Evolutionary conservation across 2,888 invertebrate species (phyloP), one percentile per base, ranked within the genome.

Genomic region (Microctonus hyperodae): DNA sequence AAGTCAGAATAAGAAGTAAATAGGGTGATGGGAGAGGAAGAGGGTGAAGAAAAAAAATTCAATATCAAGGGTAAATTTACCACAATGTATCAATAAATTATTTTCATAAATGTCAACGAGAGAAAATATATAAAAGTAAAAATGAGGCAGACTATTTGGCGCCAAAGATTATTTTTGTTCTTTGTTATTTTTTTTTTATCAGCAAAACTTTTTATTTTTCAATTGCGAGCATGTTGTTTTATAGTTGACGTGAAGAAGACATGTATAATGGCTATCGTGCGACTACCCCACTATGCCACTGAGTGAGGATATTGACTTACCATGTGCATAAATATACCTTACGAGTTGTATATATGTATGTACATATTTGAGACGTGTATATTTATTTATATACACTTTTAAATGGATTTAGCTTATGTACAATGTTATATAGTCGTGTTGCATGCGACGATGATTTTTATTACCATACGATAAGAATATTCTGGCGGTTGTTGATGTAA

Each of bases 91-190:
- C 37, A 23, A 44, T 13, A 28, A 25, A 25, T 59, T 40, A 59
- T n/a, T 59, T 59, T 33, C 4, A 11, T 31, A 58, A 40, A 37
- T 40, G 25, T 13, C 5, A 23, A n/a, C 50, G 31, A 2, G 16
- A 60, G n/a, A n/a, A n/a, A n/a, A n/a, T n/a, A 25, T 40, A 16
- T n/a, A 33, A 22, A 20, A 16, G 33, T 51, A 31, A 62, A 62
- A 62, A 50, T 20, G 25, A 28, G 40, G 53, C 28, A 62, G 53
- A 62, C 53, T 33, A 28, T 62, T 53, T 37, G 53, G 62, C 53
- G 62, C 35, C 62, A 40, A 9, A n/a, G n/a, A 44, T 60, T 11
- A 11, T 48, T 40, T n/a, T n/a, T n/a, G n/a, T n/a, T n/a, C n/a
- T n/a, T n/a, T n/a, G n/a, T n/a, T n/a, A 13, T 22, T 48, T 48